Conservation (phyloP, 2,113 vertebrate genomes). For the Pseudorectes ferrugineus region DNA sequence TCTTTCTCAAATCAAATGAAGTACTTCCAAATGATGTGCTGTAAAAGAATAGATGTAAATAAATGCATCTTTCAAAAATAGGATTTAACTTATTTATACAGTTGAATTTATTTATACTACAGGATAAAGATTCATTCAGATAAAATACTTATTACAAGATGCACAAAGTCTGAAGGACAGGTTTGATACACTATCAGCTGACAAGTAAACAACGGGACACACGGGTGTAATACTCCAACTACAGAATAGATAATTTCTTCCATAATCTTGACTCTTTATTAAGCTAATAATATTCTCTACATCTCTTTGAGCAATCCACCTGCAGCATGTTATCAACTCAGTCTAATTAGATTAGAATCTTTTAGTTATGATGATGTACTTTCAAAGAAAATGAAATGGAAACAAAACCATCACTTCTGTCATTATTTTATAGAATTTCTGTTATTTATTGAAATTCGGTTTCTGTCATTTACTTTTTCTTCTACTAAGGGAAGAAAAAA, state of each 20-base stretch:
- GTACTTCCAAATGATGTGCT: neutral
- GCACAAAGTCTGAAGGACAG: neutral
- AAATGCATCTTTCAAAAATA: slow-evolving; percentile 27
- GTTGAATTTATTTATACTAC: slow-evolving; percentile 27
- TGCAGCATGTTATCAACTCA: neutral
- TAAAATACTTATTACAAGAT: slow-evolving; percentile 40
- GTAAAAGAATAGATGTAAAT: slow-evolving; percentile 38
- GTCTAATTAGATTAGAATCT: neutral
- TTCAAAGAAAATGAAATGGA: neutral
- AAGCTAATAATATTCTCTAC: neutral
- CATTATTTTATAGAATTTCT: neutral
- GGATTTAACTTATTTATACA: slow-evolving; percentile 35
- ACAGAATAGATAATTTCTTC: neutral
- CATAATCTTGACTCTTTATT: neutral
- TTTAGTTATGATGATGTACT: neutral
- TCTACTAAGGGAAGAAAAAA: neutral
- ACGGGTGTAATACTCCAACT: neutral
- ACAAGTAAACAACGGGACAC: neutral
- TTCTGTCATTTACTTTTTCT: neutral
- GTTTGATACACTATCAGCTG: slow-evolving; percentile 1
- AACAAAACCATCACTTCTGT: neutral
- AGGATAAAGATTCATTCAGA: slow-evolving; percentile 29
- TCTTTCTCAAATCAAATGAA: slow-evolving; percentile 16
- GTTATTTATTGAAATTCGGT: neutral
- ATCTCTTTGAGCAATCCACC: neutral